These are phyloP conservation scores for Napeogenes inachia DNA, from an alignment of 2,888 invertebrate species.

Conservation along the genomic window DNA sequence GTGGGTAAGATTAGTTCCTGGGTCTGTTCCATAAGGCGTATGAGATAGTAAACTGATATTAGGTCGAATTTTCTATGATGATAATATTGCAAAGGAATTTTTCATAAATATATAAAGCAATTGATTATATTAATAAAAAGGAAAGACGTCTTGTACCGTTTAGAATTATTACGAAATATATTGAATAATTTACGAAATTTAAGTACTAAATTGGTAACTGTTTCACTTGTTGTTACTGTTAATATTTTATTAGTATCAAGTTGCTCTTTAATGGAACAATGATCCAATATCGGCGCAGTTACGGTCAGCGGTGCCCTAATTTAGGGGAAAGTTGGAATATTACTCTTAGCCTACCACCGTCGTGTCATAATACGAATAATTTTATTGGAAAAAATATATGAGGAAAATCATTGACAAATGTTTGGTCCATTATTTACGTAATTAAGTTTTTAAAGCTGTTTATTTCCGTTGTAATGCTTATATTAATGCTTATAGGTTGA, in stretches of 20 bases:
- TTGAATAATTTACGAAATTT: background rate
- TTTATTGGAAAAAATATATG: background rate
- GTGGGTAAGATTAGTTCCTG: slow-evolving; percentile 4
- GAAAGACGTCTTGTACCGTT: no score
- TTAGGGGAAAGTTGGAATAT: background rate
- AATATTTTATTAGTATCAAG: slow-evolving; percentile 4
- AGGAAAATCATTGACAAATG: background rate
- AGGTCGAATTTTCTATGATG: background rate
- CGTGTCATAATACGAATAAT: background rate
- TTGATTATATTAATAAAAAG: no score
- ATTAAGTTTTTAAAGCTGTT: no score
- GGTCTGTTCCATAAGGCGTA: background rate
- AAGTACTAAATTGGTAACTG: background rate
- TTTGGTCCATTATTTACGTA: no score
- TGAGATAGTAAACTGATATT: background rate
- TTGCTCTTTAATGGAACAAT: slow-evolving; percentile 3
- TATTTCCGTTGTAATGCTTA: no score
- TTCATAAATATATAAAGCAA: no score
- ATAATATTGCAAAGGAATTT: no score
- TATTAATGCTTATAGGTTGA: no score
- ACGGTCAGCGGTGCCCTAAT: slow-evolving; percentile 2
- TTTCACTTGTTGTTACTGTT: background rate
- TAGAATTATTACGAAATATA: no score
- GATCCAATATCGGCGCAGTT: slow-evolving; percentile 6
- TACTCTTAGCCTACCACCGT: background rate